Evolutionary conservation across 2,797 vertebrate species (phyloP).

Genomic region (Pristis pectinata): DNA sequence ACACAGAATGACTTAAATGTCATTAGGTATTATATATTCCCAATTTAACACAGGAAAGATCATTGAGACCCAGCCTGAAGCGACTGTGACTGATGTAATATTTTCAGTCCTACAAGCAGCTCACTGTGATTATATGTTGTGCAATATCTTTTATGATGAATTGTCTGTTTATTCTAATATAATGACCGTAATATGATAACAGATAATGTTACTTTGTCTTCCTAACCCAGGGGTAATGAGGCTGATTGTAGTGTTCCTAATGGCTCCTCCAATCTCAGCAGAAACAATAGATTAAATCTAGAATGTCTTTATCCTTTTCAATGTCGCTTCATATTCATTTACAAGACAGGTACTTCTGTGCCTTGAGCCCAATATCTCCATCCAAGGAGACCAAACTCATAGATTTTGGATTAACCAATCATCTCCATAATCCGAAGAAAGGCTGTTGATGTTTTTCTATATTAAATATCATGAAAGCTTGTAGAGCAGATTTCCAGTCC

Average conservation of each 20-base stretch:
- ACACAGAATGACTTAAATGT: not conserved
- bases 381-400: not conserved
- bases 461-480: not conserved
- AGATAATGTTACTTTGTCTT: not conserved
- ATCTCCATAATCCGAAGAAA: not conserved
- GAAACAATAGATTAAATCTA: not conserved
- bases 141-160: not conserved
- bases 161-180: not conserved
- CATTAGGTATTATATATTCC: not conserved
- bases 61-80: not conserved
- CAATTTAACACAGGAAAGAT: not conserved
- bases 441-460: not conserved
- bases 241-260: not conserved
- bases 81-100: not conserved
- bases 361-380: not conserved
- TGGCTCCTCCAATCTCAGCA: not conserved
- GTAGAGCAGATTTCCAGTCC: not conserved
- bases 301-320: not conserved
- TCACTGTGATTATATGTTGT: not conserved
- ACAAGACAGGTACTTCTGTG: not conserved
- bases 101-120: not conserved
- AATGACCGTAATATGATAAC: not conserved
- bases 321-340: not conserved
- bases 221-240: not conserved
- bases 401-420: not conserved